phyloP scores from a whole-genome alignment of 1,140 invertebrate species.

The Aphelenchoides besseyi region DNA sequence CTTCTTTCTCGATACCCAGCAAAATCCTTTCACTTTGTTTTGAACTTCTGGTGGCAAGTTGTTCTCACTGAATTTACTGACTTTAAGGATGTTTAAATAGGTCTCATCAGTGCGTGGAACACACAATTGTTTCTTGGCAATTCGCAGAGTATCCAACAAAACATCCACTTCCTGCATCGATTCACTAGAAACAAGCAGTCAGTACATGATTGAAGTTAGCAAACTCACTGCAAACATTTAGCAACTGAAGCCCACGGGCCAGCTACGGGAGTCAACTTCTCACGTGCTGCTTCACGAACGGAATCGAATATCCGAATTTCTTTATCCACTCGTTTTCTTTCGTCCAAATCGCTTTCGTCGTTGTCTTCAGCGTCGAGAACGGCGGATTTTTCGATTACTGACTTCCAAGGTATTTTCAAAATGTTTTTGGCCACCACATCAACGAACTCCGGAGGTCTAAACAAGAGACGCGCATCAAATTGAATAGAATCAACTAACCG shows the following conservation, averaged over 20 bases:
- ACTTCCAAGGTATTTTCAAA: slow-evolving; percentile 33
- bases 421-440: slow-evolving; percentile 40
- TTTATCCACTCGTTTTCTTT: slow-evolving; percentile 18
- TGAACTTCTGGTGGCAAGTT: slow-evolving; percentile 14
- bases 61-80: slow-evolving; percentile 13
- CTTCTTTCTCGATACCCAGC: slow-evolving; percentile 28
- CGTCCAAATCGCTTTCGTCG: slow-evolving; percentile 27
- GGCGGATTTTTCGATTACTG: slow-evolving; percentile 32
- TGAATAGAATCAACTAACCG: slow-evolving; percentile 32
- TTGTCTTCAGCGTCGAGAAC: slow-evolving; percentile 28
- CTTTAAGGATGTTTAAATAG: slow-evolving; percentile 22
- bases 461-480: slow-evolving; percentile 22
- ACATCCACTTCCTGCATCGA: slow-evolving; percentile 45
- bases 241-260: slow-evolving; percentile 47
- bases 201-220: background rate
- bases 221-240: slow-evolving; percentile 46
- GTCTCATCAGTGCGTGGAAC: slow-evolving; percentile 3
- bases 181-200: slow-evolving; percentile 22
- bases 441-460: slow-evolving; percentile 43
- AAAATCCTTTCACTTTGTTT: slow-evolving; percentile 28
- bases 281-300: slow-evolving; percentile 2
- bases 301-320: background rate
- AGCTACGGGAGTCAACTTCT: slow-evolving; percentile 37
- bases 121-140: slow-evolving; percentile 32
- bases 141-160: slow-evolving; percentile 34